Evolutionary conservation across 1,140 invertebrate genomes (phyloP), one percentile per base, ranked within the genome.

Genomic region (Phocides pigmalion): DNA sequence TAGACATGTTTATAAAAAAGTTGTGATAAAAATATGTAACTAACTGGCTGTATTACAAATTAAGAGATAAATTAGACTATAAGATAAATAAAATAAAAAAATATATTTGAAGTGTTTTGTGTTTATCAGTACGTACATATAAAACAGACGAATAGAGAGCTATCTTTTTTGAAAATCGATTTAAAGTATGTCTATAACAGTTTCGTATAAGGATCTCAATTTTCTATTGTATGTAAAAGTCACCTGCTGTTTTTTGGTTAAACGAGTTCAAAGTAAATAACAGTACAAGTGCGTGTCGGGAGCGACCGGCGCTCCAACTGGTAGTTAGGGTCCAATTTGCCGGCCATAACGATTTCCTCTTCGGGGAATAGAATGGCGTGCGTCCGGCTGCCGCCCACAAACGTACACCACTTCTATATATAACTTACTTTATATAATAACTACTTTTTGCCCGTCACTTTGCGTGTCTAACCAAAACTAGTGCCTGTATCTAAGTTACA

Each of bases 301-400:
- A 72, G 59, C 61, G 62, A 46, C 65, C 65, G 51, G 14, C 58
- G 56, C 62, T 65, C 76, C 69, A 85, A 86, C 76, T 80, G 81
- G 83, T 89, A 79, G 88, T 90, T 90, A 90, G 82, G 81, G 79
- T 74, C 83, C 86, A 90, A 90, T 90, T 90, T 90, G 79, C 81
- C 77, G 71, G 70, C 76, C 87, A 74, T 88, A 88, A 89, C 84
- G 79, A 90, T 90, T 89, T 90, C 86, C 87, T 90, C 87, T 90
- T 87, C 86, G 80, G 86, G 87, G 87, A 90, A 90, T 87, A 84
- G 87, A 85, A 87, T 90, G 76, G 87, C 87, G 87, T 90, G 87
- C 72, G 76, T 72, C 76, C 77, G 81, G 81, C 79, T 62, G 69
- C 71, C 85, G 82, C 84, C 82, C 81, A 82, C 82, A 39, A 32